These are phyloP conservation scores for Seriola dumerili DNA, from an alignment of 2,113 vertebrate genomes.

Conservation along the genomic window DNA sequence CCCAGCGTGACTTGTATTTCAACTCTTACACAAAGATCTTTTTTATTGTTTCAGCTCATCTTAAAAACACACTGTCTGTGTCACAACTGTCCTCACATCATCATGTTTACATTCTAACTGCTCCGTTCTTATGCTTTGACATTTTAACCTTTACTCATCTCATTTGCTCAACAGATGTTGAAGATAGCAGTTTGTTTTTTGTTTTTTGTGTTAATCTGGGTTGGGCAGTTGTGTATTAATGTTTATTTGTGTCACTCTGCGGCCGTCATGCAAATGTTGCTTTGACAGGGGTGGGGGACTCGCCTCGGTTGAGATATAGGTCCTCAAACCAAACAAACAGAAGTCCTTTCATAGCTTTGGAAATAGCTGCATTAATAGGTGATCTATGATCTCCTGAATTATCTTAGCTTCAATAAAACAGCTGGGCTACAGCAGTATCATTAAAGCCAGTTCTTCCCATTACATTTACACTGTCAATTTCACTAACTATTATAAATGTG, in stretches of 20 bases:
- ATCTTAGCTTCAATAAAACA: background rate
- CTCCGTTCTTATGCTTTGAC: constrained; percentile 5
- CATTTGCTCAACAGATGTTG: constrained; percentile 48
- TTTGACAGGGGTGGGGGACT: constrained; percentile 7
- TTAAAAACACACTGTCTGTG: constrained; percentile 10
- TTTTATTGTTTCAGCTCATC: constrained; percentile 13
- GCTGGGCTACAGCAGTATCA: background rate
- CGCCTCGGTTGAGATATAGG: background rate
- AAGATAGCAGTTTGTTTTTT: constrained; percentile 26
- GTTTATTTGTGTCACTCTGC: constrained; percentile 9
- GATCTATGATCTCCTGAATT: background rate
- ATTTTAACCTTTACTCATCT: constrained; percentile 33
- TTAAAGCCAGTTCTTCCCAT: constrained; percentile 5
- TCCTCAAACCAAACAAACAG: constrained; percentile 12
- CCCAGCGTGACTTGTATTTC: constrained; percentile 47
- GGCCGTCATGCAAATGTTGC: constrained; percentile 53
- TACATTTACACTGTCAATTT: constrained; percentile 12
- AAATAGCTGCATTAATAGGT: background rate
- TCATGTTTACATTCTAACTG: constrained; percentile 61
- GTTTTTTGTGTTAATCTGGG: background rate
- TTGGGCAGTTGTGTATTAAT: constrained; percentile 25
- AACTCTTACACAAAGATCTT: constrained; percentile 38
- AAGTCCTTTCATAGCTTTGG: background rate
- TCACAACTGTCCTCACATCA: constrained; percentile 36
- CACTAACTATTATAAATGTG: constrained; percentile 12